Evolutionary conservation across 2,113 vertebrate genomes (phyloP), one percentile per base, ranked within the genome.

Genomic region (Arothron firmamentum): DNA sequence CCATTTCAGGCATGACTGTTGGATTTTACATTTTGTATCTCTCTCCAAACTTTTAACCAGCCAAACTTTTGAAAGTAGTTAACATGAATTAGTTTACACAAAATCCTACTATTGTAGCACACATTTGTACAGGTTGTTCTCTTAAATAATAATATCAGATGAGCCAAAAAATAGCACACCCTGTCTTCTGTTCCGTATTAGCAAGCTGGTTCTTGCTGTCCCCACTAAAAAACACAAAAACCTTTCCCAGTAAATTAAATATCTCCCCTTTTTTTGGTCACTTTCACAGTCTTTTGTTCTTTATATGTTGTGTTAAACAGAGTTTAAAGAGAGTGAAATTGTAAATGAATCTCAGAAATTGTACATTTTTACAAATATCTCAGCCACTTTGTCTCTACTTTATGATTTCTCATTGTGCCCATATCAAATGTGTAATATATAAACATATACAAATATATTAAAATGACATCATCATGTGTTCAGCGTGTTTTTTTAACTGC

Each of bases 141-240:
- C 16, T 25, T 19, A 14, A 60, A 56, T 47, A 31, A 45, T 49
- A 51, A 28, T 59, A 43, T 57, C 45, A 41, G 34, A 77, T 28
- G 15, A 72, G 52, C 43, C 61, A 8, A 61, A 43, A 57, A 65
- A 55, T 28, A 70, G 19, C 52, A 58, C 48, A 25, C 11, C 19
- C 18, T 59, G 65, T 84, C 59, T 83, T 47, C 74, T 53, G 59
- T 34, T 54, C 74, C 67, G 55, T 82, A 65, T 87, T 76, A 90
- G 97, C 96, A 90, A 98, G 96, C 96, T 97, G 95, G 96, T 92
- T 95, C 95, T 98, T 97, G 92, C 91, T 94, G 86, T 85, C 90
- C 90, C 88, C 8, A 38, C 34, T 38, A 38, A 38, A 38, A 38
- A 38, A 38, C 74, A 79, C 79, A 79, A 68, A 71, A 70, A 47